These are phyloP conservation scores for Sebastes aleutianus DNA, from an alignment of 2,797 vertebrate species.

Conservation along the genomic window DNA sequence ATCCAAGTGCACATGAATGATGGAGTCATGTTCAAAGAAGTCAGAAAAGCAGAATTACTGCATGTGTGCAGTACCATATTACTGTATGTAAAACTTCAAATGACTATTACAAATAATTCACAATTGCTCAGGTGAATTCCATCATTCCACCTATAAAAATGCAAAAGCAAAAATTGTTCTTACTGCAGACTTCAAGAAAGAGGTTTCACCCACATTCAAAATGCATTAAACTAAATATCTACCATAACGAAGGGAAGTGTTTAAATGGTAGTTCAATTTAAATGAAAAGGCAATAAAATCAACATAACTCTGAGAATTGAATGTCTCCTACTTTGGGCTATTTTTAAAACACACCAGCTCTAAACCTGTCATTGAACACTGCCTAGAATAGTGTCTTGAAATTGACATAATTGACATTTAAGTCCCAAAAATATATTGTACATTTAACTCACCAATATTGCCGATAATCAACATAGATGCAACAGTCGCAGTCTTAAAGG, in stretches of 20 bases:
- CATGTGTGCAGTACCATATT: neutral
- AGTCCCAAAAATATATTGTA: neutral
- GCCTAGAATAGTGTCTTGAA: neutral
- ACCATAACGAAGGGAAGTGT: neutral
- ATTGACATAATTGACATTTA: neutral
- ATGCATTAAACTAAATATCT: neutral
- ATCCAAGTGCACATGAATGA: neutral
- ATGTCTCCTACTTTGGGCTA: slow-evolving; percentile 19
- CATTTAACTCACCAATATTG: neutral
- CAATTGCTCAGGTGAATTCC: neutral
- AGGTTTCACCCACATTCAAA: slow-evolving; percentile 3
- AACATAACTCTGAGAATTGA: slow-evolving; percentile 14
- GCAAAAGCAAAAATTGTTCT: neutral
- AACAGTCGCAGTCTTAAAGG: neutral
- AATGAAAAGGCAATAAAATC: slow-evolving; percentile 39
- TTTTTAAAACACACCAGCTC: slow-evolving; percentile 23
- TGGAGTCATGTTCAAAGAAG: neutral
- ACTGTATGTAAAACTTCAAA: neutral
- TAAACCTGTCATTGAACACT: neutral
- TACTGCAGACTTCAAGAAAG: neutral
- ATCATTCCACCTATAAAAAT: neutral
- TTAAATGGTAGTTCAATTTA: slow-evolving; percentile 30
- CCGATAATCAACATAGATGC: neutral
- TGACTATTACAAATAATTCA: neutral
- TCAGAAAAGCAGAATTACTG: neutral